A percentile compares a stretch with the other conserved stretches of the same genome.
Evolutionary conservation across 2,113 vertebrate genomes (phyloP).

Genomic region (Phocoena sinus): DNA sequence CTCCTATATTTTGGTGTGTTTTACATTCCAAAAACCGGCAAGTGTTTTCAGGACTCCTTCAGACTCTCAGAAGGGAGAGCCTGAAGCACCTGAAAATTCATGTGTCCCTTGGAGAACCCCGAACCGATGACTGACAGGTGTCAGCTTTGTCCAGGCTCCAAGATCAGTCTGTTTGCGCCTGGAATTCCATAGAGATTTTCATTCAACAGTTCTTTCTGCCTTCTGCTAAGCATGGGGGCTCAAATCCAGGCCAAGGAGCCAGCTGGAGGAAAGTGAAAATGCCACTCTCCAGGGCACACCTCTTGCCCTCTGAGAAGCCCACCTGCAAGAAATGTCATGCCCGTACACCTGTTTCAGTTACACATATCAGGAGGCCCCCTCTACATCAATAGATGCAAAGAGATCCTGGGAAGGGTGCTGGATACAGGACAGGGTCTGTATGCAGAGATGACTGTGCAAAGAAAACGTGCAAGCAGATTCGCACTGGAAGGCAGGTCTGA

Average conservation of each 20-base stretch:
- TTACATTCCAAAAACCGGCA: neutral
- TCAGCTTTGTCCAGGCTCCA: neutral
- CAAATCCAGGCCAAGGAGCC: neutral
- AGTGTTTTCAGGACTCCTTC: neutral
- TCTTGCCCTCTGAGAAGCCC: neutral
- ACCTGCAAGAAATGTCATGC: neutral
- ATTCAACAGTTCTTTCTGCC: neutral
- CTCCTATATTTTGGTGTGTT: neutral
- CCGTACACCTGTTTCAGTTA: neutral
- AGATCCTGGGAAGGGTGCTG: neutral
- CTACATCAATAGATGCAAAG: neutral
- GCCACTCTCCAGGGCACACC: neutral
- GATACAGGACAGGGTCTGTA: neutral
- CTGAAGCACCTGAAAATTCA: neutral
- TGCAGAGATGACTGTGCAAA: neutral
- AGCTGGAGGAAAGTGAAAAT: neutral
- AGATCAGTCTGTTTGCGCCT: neutral
- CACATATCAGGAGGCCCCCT: neutral
- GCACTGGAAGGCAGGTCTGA: neutral
- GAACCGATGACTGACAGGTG: neutral
- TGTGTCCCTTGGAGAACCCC: fast-evolving
- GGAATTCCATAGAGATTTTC: neutral
- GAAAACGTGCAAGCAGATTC: neutral
- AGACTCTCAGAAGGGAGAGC: neutral
- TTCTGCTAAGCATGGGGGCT: neutral